Evolutionary conservation across 1,140 invertebrate species (phyloP), one percentile per base, ranked within the genome.

Genomic region (Tetramorium alpestre): DNA sequence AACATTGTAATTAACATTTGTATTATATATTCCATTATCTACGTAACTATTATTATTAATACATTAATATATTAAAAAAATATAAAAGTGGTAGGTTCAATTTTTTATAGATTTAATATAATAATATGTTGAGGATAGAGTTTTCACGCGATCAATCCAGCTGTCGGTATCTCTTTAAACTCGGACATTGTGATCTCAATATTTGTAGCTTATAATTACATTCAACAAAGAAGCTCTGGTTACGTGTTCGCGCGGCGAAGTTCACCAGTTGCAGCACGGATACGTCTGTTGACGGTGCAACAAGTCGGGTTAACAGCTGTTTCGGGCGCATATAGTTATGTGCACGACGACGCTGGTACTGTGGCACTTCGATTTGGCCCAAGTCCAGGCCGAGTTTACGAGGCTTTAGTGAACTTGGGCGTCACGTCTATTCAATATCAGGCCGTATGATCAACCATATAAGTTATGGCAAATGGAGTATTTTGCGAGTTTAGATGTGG

Each of bases 291-390:
- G 87, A 76, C 51, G 80, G 89, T 92, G 92, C 92, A 92, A 92
- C 92, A 92, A 92, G 92, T 92, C 91, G 89, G 89, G 88, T 87
- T 91, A 92, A 91, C 92, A 92, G 92, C 90, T 92, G 92, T 91
- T 89, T 87, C 88, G 67, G 72, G 70, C 60, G 86, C 75, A 81
- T 86, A 85, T 64, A 65, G 70, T 85, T 88, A 77, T 69, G 60
- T 49, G 88, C 65, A 81, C 78, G 87, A 80, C 77, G 86, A 82
- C 65, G 72, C 25, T 56, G 38, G 56, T 64, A 47, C 64, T 64
- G 78, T 84, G 82, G 84, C 69, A 88, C 47, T 75, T 64, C 73
- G 86, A 86, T 72, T 90, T 92, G 91, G 91, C 91, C 41, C 54
- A 51, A 60, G 81, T 91, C 90, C 91, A 92, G 87, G 41, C 70